Evolutionary conservation across 2,797 vertebrate genomes (phyloP), one percentile per base, ranked within the genome.

Genomic region (Parotocinclus haroldoi): DNA sequence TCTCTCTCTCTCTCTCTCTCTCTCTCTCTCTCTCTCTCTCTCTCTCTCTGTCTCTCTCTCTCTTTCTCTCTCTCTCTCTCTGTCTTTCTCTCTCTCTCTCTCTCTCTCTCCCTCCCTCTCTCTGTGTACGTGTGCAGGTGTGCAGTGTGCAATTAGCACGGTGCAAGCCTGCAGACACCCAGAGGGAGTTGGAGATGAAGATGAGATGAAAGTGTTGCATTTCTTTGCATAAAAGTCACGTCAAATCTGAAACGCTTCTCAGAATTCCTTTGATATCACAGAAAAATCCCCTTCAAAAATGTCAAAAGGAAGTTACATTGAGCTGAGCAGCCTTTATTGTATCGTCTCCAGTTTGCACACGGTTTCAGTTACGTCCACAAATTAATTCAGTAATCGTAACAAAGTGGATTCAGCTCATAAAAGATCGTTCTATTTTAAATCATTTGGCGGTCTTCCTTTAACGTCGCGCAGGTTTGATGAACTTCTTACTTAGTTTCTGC

Each of bases 211-310:
- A 69, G 66, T 36, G 7, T 10, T 6, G 12, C 61, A 9, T 58
- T 63, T 39, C 37, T 51, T 62, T 46, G 60, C 57, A 45, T 54
- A 36, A 66, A 58, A 62, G 48, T 48, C 55, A 74, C 38, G 16
- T 63, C 53, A 45, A 58, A 58, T 40, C 36, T 18, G 44, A 66
- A 65, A 58, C 51, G 55, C 48, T 68, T 71, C 65, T 74, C 36
- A 71, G 69, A 77, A 77, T 58, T 69, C 12, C 49, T 71, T 73
- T 69, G 75, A 74, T 72, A 77, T 72, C 62, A 56, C 54, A 55
- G 59, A 69, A 77, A 77, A 71, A 60, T 64, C 72, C 76, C 66
- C 16, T 36, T 19, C 39, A 57, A 10, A 78, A 78, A 78, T 75
- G 76, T 75, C 76, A 75, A 62, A 69, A 60, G 76, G 73, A 61